Evolutionary conservation across 2,797 vertebrate genomes (phyloP), one percentile per base, ranked within the genome.

Genomic region (Spheniscus humboldti): DNA sequence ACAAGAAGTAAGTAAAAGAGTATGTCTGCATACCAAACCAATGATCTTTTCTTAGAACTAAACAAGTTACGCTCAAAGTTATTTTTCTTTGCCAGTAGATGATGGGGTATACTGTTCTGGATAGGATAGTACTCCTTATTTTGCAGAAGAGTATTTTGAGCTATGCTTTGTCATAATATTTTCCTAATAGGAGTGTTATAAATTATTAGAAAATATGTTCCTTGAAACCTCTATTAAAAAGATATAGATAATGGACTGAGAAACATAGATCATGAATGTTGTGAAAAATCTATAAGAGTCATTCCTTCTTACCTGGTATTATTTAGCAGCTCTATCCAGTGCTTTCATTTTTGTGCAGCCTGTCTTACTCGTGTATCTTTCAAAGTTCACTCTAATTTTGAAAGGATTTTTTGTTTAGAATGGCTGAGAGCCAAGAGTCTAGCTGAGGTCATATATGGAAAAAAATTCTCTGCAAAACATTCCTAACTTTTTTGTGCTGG

Each of bases 391-490:
- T 96, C 57, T 94, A 60, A 95, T 96, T 97, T 97, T 94, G 83
- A 97, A 96, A 95, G 76, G 91, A 72, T 89, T 95, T 96, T 95
- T 97, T 97, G 90, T 96, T 97, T 97, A 95, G 72, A 87, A 85
- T 97, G 97, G 97, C 97, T 90, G 69, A 92, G 85, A 95, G 94
- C 96, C 97, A 97, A 62, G 86, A 83, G 60, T 64, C 24, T 94
- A 92, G 91, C 86, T 96, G 88, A 97, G 92, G 92, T 91, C 97
- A 94, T 97, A 89, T 94, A 97, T 95, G 93, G 94, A 94, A 97
- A 97, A 95, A 97, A 95, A 83, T 63, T 81, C 81, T 90, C 56
- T 71, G 28, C 47, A 92, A 95, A 94, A 91, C 88, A 79, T 63
- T 97, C 84, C 91, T 94, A 88, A 91, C 83, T 94, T 92, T 90